Percentiles rank a stretch among this genome's conserved stretches.
phyloP scores from a whole-genome alignment of 2,797 vertebrate species.

The Scyliorhinus canicula region DNA sequence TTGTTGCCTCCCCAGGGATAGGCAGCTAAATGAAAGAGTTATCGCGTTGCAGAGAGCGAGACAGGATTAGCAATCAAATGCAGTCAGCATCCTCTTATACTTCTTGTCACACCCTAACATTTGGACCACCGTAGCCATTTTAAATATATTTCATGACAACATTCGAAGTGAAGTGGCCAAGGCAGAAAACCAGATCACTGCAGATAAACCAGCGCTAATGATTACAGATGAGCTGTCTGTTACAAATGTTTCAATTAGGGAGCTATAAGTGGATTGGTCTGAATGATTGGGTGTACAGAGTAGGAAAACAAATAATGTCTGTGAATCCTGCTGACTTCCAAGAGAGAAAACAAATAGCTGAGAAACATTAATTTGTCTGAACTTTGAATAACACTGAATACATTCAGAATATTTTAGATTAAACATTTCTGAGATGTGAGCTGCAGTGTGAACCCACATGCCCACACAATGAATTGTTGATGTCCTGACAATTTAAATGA shows the following conservation, averaged over 20 bases:
- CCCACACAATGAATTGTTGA: background rate
- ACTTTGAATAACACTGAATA: background rate
- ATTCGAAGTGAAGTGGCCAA: background rate
- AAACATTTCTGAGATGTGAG: background rate
- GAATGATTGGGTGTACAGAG: background rate
- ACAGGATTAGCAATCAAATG: conserved; percentile 1
- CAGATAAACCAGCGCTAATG: background rate
- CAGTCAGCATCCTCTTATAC: background rate
- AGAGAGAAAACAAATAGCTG: background rate
- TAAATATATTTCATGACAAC: background rate
- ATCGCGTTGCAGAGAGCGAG: background rate
- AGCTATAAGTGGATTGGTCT: background rate
- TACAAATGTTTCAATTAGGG: background rate
- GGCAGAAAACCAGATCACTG: background rate
- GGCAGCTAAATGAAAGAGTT: background rate
- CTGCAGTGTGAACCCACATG: background rate
- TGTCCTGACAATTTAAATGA: background rate
- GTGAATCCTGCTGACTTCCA: background rate
- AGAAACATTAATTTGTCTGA: background rate
- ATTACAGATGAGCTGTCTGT: background rate
- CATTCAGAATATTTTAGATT: background rate
- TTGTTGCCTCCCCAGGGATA: background rate
- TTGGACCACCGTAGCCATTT: background rate
- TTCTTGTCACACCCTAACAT: background rate
- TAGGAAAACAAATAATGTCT: background rate